Conservation (phyloP, 2,888 invertebrate genomes). For the Hypselothyrea guttata region DNA sequence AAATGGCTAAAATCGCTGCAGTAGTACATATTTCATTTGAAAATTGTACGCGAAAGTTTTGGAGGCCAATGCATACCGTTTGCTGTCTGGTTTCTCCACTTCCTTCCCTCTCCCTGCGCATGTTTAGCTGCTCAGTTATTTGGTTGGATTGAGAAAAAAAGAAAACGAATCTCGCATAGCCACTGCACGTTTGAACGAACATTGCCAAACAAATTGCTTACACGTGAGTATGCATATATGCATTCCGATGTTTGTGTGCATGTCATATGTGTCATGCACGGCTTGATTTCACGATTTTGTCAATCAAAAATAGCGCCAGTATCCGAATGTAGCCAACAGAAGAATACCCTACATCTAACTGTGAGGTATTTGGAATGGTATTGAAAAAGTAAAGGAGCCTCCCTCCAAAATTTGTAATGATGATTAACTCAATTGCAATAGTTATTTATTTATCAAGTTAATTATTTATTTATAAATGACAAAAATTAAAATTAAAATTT, state of each 20-base stretch:
- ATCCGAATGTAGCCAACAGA: too few relatives aligned
- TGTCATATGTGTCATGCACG: constrained; percentile 38
- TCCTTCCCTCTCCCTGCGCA: background rate
- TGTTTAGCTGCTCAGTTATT: constrained; percentile 4
- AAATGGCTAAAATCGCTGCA: constrained; percentile 61
- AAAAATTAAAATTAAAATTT: too few relatives aligned
- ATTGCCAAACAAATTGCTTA: constrained; percentile 40
- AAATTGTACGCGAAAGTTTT: constrained; percentile 60
- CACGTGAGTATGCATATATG: constrained; percentile 7
- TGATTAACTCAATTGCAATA: too few relatives aligned
- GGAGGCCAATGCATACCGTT: constrained; percentile 25
- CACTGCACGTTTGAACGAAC: constrained; percentile 38
- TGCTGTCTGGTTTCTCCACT: background rate
- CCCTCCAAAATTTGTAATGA: too few relatives aligned
- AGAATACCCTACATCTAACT: too few relatives aligned
- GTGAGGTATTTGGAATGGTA: too few relatives aligned
- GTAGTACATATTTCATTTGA: constrained; percentile 65
- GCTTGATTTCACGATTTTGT: constrained; percentile 61
- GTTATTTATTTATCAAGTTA: too few relatives aligned
- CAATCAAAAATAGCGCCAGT: constrained; percentile 45
- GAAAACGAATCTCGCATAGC: constrained; percentile 33
- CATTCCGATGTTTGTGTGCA: constrained; percentile 1
- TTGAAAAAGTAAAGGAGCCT: too few relatives aligned
- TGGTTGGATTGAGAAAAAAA: constrained; percentile 22
- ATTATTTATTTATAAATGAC: too few relatives aligned